Conservation (phyloP, 2,888 invertebrate genomes). For the Pelosia muscerda region DNA sequence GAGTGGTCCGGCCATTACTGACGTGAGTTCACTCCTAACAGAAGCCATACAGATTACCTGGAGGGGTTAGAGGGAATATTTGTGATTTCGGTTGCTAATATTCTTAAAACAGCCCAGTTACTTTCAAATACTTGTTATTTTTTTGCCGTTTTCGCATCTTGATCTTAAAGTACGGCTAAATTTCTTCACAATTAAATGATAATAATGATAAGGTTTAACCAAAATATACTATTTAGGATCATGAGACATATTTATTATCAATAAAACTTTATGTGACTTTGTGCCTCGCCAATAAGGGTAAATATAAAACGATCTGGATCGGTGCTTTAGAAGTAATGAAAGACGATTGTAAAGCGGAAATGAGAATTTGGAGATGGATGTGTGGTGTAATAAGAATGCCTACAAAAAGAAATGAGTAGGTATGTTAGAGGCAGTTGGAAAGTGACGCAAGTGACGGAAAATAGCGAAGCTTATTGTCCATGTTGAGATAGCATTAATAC, state of each 20-base stretch:
- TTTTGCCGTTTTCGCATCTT: too few relatives aligned
- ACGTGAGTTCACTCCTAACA: too few relatives aligned
- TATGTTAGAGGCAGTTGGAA: background rate
- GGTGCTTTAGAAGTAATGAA: slow-evolving; percentile 1
- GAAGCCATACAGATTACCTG: too few relatives aligned
- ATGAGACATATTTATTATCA: background rate
- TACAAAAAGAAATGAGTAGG: background rate
- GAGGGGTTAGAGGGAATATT: too few relatives aligned
- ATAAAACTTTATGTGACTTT: background rate
- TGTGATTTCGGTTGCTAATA: too few relatives aligned
- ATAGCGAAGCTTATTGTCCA: too few relatives aligned
- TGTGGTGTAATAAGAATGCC: background rate
- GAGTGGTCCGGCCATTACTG: too few relatives aligned
- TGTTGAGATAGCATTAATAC: too few relatives aligned
- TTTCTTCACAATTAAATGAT: background rate
- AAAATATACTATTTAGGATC: background rate
- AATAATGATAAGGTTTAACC: background rate
- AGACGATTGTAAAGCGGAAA: slow-evolving; percentile 4
- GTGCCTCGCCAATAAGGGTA: background rate
- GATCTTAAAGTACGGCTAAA: background rate
- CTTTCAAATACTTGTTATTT: too few relatives aligned
- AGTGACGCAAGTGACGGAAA: background rate
- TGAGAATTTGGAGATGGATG: background rate
- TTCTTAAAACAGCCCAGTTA: too few relatives aligned
- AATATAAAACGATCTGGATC: background rate